Evolutionary conservation across 2,888 invertebrate species (phyloP).

Genomic region (Apotomis turbidana): DNA sequence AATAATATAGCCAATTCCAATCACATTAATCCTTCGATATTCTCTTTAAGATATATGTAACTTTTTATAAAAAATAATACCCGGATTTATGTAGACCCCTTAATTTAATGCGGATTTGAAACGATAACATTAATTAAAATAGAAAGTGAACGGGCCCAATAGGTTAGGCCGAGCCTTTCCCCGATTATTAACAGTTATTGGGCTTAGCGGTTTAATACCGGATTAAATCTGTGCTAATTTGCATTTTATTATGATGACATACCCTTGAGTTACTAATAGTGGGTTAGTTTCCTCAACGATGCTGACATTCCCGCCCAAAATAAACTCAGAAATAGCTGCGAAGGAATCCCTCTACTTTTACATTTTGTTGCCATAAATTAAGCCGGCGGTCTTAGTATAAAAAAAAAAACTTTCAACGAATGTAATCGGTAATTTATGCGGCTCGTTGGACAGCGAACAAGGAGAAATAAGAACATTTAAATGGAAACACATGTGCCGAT

Average conservation of each 20-base stretch:
- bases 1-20: not conserved
- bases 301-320: conserved; percentile 44
- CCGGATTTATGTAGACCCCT: conserved; percentile 5
- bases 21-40: not conserved
- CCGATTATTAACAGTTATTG: conserved; percentile 75
- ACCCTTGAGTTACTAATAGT: conserved; percentile 69
- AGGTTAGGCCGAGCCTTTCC: conserved; percentile 13
- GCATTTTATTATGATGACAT: conserved; percentile 78
- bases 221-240: conserved; percentile 80
- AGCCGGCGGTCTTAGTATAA: conserved; percentile 56
- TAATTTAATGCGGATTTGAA: conserved; percentile 14
- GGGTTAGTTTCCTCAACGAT: conserved; percentile 62
- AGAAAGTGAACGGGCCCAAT: conserved; percentile 18
- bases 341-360: conserved; percentile 54
- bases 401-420: conserved; percentile 61
- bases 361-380: conserved; percentile 66
- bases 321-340: conserved; percentile 48
- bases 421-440: conserved; percentile 71
- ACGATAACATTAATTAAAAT: conserved; percentile 33
- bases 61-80: not conserved
- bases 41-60: not conserved
- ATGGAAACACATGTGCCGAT: conserved; percentile 42
- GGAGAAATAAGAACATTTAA: conserved; percentile 60
- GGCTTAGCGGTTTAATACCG: conserved; percentile 71
- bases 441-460: conserved; percentile 54